These are phyloP conservation scores for Smittia aterrima DNA, from an alignment of 2,888 invertebrate species.

Conservation along the genomic window DNA sequence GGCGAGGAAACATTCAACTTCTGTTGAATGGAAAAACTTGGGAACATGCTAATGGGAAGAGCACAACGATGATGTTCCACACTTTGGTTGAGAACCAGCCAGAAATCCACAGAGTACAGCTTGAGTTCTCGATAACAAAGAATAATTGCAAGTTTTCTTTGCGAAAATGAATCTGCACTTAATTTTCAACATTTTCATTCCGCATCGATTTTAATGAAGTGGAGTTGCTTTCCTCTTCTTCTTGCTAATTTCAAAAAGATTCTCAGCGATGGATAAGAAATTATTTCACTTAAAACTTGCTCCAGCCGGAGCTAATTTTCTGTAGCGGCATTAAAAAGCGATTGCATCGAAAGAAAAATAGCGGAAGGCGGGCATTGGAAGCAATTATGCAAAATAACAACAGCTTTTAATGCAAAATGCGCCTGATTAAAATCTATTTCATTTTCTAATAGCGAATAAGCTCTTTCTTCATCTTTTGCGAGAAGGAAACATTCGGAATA, in stretches of 20 bases:
- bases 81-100: not conserved
- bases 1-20: not conserved
- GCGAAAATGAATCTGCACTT: not conserved
- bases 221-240: not conserved
- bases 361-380: constrained; percentile 10
- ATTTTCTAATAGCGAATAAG: constrained; percentile 17
- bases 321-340: not conserved
- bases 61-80: not conserved
- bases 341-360: not conserved
- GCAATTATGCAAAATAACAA: constrained; percentile 40
- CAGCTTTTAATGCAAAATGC: constrained; percentile 35
- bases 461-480: not conserved
- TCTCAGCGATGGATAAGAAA: constrained; percentile 7
- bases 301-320: constrained; percentile 8
- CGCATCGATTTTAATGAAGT: constrained; percentile 19
- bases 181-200: constrained; percentile 2
- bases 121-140: not conserved
- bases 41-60: constrained; percentile 13
- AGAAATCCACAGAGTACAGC: not conserved
- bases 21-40: constrained; percentile 4
- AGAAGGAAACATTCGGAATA: not conserved
- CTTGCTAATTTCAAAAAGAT: not conserved
- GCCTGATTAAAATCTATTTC: constrained; percentile 39
- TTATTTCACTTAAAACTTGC: constrained; percentile 26
- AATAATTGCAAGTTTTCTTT: too few relatives aligned